Evolutionary conservation across 2,113 vertebrate species (phyloP).

Genomic region (Eolophus roseicapilla): DNA sequence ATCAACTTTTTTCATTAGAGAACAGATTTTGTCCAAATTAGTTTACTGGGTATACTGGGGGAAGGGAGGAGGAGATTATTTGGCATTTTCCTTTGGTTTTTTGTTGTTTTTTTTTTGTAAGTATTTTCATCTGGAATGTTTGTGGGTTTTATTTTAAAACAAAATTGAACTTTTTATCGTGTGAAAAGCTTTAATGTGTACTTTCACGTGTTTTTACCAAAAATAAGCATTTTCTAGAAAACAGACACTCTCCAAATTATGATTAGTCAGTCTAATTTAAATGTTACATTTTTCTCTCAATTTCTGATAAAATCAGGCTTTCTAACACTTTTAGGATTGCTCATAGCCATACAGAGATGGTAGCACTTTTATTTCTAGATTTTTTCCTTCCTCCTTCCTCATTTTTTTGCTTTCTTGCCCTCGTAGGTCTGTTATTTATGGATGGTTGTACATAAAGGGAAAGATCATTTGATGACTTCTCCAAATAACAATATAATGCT

Average conservation of each 20-base stretch:
- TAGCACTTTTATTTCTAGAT: not conserved
- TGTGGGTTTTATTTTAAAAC: not conserved
- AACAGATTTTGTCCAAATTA: not conserved
- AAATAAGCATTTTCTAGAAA: not conserved
- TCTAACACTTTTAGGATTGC: not conserved
- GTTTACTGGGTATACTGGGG: not conserved
- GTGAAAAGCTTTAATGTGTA: not conserved
- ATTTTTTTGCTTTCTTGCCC: not conserved
- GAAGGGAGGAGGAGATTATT: fast-evolving
- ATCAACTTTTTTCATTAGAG: not conserved
- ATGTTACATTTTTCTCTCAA: not conserved
- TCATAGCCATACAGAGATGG: not conserved
- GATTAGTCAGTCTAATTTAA: not conserved
- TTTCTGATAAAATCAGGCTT: not conserved
- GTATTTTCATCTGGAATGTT: not conserved
- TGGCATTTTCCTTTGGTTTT: not conserved
- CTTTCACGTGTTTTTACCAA: not conserved
- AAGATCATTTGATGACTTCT: not conserved
- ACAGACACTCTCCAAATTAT: not conserved
- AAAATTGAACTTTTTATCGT: not conserved
- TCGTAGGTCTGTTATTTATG: not conserved
- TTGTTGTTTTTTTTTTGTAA: not conserved
- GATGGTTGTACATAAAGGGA: not conserved
- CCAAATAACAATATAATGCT: not conserved
- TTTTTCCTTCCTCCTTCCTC: not conserved